phyloP scores from a whole-genome alignment of 2,113 vertebrate species.

The Prolemur simus region DNA sequence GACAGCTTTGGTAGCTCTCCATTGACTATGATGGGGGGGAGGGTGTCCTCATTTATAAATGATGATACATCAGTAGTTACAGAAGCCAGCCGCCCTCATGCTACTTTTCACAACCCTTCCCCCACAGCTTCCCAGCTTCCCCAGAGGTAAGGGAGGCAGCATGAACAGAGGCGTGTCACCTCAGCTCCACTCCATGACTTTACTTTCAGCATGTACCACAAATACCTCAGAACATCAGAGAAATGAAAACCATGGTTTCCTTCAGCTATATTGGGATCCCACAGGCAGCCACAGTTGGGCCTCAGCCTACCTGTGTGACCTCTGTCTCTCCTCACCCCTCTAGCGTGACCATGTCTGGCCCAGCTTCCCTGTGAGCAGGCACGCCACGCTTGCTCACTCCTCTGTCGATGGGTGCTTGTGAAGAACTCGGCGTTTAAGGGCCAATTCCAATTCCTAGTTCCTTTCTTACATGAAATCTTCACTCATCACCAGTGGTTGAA shows the following conservation, averaged over 20 bases:
- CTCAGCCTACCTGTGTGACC: neutral
- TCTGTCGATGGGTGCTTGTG: neutral
- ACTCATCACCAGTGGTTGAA: neutral
- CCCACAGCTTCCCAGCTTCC: neutral
- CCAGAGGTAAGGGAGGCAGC: neutral
- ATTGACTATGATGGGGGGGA: accelerated
- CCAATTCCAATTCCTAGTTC: neutral
- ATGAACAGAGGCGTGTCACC: neutral
- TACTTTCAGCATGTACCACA: neutral
- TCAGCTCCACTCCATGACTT: neutral
- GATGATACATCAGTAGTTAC: neutral
- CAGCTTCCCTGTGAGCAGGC: neutral
- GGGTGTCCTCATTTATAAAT: neutral
- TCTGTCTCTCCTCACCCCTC: neutral
- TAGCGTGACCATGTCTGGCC: too few species aligned
- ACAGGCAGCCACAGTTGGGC: too few species aligned
- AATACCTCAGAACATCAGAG: neutral
- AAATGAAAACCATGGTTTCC: neutral
- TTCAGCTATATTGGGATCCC: neutral
- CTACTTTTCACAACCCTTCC: neutral
- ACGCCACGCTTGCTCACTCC: accelerated
- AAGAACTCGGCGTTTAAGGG: neutral
- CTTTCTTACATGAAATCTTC: neutral
- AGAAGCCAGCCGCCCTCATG: neutral
- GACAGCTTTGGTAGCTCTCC: neutral